Percentiles rank a stretch among this genome's conserved stretches.
phyloP scores from a whole-genome alignment of 30 jellyfish, hydroid and myxozoan genomes.

The Pseudorhiza aurosa region DNA sequence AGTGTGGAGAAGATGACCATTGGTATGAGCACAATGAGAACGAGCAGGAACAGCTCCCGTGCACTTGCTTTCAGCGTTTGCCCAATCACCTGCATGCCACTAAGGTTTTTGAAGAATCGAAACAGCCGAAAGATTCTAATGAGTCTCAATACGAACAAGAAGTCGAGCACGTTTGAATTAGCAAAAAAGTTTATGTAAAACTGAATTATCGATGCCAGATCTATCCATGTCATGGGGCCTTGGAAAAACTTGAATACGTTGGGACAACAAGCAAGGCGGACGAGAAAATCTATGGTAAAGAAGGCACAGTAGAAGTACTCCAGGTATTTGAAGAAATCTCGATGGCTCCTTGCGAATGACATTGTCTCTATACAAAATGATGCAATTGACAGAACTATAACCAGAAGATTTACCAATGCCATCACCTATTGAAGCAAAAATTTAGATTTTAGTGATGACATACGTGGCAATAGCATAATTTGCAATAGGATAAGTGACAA shows the following conservation, averaged over 20 bases:
- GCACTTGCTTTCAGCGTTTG: slow-evolving; percentile 98
- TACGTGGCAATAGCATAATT: too few species aligned
- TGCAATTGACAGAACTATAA: slow-evolving; percentile 87
- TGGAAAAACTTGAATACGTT: slow-evolving; percentile 64
- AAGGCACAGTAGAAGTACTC: slow-evolving; percentile 92
- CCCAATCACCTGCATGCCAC: slow-evolving; percentile 99
- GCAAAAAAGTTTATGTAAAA: slow-evolving; percentile 87
- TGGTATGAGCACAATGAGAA: slow-evolving; percentile 85
- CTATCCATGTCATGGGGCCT: slow-evolving; percentile 89
- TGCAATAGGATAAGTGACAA: too few species aligned
- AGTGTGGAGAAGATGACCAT: slow-evolving; percentile 95
- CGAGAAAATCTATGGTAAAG: slow-evolving; percentile 87
- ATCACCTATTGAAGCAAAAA: slow-evolving; percentile 58
- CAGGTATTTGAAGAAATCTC: slow-evolving; percentile 46
- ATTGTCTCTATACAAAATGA: slow-evolving; percentile 95
- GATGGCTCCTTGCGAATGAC: slow-evolving; percentile 49
- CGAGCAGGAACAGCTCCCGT: slow-evolving; percentile 86
- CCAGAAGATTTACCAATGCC: slow-evolving; percentile 80
- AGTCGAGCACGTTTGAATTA: slow-evolving; percentile 70
- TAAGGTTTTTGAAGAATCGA: slow-evolving; percentile 92
- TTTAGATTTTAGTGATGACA: too few species aligned
- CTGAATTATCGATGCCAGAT: slow-evolving; percentile 84
- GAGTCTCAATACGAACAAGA: slow-evolving; percentile 87
- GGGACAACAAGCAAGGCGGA: slow-evolving; percentile 88
- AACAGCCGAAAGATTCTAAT: slow-evolving; percentile 88